Conservation (phyloP, 1,140 invertebrate genomes). For the Aphelinus atriplicis region DNA sequence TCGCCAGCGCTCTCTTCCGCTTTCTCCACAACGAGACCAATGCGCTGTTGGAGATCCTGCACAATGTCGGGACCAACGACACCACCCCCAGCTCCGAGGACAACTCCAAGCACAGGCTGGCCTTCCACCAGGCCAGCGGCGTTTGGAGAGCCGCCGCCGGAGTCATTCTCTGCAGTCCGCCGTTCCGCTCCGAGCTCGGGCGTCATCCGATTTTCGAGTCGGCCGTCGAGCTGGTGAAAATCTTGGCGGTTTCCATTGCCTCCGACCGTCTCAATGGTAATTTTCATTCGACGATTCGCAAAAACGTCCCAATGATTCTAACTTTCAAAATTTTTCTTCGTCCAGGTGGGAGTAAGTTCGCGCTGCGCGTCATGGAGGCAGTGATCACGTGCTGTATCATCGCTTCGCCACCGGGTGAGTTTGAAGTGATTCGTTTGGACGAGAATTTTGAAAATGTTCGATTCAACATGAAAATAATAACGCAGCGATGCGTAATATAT, state of each 20-base stretch:
- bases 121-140: slow-evolving; percentile 57
- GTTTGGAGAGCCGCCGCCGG: slow-evolving; percentile 71
- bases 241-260: slow-evolving; percentile 52
- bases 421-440: not conserved
- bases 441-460: too few species aligned
- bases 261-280: slow-evolving; percentile 57
- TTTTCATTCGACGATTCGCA: not conserved
- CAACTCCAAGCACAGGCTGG: slow-evolving; percentile 27
- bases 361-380: slow-evolving; percentile 59
- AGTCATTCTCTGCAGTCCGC: slow-evolving; percentile 69
- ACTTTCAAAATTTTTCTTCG: slow-evolving; percentile 28
- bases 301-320: not conserved
- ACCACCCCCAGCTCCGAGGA: slow-evolving; percentile 9
- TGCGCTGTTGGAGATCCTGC: slow-evolving; percentile 49
- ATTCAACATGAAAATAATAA: too few species aligned
- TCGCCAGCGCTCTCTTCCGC: slow-evolving; percentile 67
- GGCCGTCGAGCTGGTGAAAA: slow-evolving; percentile 49
- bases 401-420: slow-evolving; percentile 22
- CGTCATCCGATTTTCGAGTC: slow-evolving; percentile 40
- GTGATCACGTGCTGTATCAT: slow-evolving; percentile 60
- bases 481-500: too few species aligned
- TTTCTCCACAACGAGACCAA: slow-evolving; percentile 65
- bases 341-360: slow-evolving; percentile 60
- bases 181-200: slow-evolving; percentile 41
- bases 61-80: slow-evolving; percentile 26